Conservation (phyloP, 1,140 invertebrate genomes). For the Gonatopus flavifemur region DNA sequence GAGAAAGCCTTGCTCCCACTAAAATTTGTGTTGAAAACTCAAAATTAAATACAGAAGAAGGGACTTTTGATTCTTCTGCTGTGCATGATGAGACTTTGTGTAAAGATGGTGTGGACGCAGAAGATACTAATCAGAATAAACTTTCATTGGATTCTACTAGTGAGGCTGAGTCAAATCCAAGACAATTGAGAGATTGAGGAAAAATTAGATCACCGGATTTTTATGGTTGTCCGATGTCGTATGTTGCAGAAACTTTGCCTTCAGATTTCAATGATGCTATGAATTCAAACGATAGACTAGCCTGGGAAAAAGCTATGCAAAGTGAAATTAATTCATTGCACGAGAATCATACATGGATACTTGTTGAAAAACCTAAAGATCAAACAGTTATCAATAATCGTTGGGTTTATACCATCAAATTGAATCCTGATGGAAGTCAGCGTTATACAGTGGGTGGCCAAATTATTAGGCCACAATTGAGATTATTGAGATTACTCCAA, state of each 20-base stretch:
- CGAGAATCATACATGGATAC: conserved; percentile 7
- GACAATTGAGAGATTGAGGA: neutral
- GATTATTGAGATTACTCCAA: too few species aligned
- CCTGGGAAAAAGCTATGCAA: conserved; percentile 1
- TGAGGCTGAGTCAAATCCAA: too few species aligned
- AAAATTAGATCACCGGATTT: neutral
- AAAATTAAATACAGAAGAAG: too few species aligned
- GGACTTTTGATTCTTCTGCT: too few species aligned
- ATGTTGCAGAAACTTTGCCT: neutral
- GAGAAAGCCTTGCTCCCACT: too few species aligned
- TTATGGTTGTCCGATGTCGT: conserved; percentile 1
- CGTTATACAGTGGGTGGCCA: too few species aligned
- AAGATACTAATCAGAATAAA: too few species aligned
- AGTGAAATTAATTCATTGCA: conserved; percentile 7
- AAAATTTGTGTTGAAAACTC: too few species aligned
- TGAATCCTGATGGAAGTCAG: conserved; percentile 24
- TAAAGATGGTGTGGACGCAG: too few species aligned
- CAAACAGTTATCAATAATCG: conserved; percentile 20
- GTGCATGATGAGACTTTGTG: too few species aligned
- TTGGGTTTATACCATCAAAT: conserved; percentile 35
- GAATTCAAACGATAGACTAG: neutral
- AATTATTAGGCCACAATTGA: too few species aligned
- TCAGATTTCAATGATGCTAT: conserved; percentile 1
- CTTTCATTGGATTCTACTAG: too few species aligned
- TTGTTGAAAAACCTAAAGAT: conserved; percentile 7